These are phyloP conservation scores for Tetrapedia diversipes DNA, from an alignment of 2,888 invertebrate genomes.

Conservation along the genomic window DNA sequence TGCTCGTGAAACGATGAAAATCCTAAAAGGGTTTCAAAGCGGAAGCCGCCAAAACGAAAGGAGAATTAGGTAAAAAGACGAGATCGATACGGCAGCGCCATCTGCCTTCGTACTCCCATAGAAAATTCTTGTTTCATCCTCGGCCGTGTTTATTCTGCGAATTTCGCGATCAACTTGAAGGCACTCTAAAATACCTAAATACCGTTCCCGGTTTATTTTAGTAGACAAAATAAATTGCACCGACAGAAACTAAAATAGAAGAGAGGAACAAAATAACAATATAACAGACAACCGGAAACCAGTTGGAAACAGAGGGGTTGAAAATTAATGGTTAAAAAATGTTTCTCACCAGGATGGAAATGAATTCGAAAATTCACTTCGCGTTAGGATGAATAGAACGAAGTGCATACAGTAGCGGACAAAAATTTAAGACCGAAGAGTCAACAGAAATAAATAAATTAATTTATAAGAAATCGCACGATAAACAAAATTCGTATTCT, in stretches of 20 bases:
- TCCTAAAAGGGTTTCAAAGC: background rate
- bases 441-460: too few species aligned
- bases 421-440: too few species aligned
- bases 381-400: background rate
- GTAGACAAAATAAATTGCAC: background rate
- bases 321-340: background rate
- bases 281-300: background rate
- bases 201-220: conserved; percentile 8
- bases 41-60: conserved; percentile 8
- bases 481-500: too few species aligned
- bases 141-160: conserved; percentile 35
- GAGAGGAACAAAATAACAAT: background rate
- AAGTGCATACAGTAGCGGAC: too few species aligned
- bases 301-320: too few species aligned
- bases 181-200: conserved; percentile 12
- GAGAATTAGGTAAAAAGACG: conserved; percentile 26
- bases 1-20: conserved; percentile 3
- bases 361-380: background rate
- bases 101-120: background rate
- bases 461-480: too few species aligned
- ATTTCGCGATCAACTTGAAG: conserved; percentile 16
- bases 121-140: conserved; percentile 15
- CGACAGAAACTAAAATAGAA: background rate
- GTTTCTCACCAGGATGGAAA: too few species aligned
- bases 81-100: conserved; percentile 14